phyloP scores from a whole-genome alignment of 2,797 vertebrate species.

The Myotis daubentonii region DNA sequence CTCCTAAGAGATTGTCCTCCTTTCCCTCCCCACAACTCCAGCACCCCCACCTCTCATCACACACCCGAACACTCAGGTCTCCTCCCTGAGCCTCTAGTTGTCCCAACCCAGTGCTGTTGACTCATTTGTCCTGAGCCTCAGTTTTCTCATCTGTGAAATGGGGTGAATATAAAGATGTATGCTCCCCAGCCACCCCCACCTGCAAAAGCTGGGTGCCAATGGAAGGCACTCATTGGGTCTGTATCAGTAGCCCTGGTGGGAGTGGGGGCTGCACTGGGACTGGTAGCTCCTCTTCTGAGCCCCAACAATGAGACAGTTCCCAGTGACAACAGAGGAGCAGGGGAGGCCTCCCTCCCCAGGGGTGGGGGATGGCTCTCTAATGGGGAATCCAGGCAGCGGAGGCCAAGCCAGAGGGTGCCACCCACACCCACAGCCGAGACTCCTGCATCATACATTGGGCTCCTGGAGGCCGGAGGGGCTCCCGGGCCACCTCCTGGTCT shows the following conservation, averaged over 20 bases:
- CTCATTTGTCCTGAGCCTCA: not conserved
- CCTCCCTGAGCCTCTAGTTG: not conserved
- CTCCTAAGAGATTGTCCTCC: rapidly evolving
- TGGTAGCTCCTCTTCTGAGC: not conserved
- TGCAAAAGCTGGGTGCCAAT: rapidly evolving
- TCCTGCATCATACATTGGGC: rapidly evolving
- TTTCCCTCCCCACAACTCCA: too few relatives aligned
- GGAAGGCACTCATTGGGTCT: rapidly evolving
- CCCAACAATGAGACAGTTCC: not conserved
- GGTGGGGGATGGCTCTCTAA: not conserved
- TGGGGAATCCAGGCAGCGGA: not conserved
- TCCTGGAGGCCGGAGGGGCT: not conserved
- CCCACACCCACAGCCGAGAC: not conserved
- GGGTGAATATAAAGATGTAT: not conserved
- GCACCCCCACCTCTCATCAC: not conserved
- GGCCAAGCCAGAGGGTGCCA: not conserved
- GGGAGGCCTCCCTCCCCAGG: not conserved
- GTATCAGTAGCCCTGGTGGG: not conserved
- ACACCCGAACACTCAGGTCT: not conserved
- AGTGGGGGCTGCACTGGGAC: not conserved
- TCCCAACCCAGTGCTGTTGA: not conserved
- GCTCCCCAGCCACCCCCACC: not conserved
- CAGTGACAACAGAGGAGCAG: not conserved
- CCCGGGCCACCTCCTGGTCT: not conserved
- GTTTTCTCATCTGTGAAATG: not conserved